Conservation (phyloP, 2,113 vertebrate species). For the Clarias magur region DNA sequence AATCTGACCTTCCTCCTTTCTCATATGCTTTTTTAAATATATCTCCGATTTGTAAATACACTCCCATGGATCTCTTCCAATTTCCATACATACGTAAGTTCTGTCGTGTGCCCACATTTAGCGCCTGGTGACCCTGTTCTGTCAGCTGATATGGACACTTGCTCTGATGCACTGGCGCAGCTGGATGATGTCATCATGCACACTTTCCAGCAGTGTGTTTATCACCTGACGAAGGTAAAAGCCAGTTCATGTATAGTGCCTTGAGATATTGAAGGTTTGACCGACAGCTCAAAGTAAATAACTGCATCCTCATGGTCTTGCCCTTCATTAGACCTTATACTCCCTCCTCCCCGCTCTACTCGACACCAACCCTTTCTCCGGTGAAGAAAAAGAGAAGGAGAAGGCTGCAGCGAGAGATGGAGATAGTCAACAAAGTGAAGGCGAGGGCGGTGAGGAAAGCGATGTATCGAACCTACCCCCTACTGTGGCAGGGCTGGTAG, state of each 20-base stretch:
- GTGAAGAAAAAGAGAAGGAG: slow-evolving; percentile 69
- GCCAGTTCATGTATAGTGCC: neutral
- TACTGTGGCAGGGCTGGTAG: slow-evolving; percentile 80
- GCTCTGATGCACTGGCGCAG: slow-evolving; percentile 87
- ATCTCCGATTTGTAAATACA: neutral
- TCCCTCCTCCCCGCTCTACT: slow-evolving; percentile 86
- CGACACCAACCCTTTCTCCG: slow-evolving; percentile 88
- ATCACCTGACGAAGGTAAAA: slow-evolving; percentile 89
- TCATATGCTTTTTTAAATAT: neutral
- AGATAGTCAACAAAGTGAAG: slow-evolving; percentile 54
- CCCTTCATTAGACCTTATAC: slow-evolving; percentile 80
- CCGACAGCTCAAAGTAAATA: neutral
- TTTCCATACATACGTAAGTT: neutral
- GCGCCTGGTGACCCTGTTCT: slow-evolving; percentile 77
- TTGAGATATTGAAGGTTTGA: neutral
- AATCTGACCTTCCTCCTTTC: neutral
- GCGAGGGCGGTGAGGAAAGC: slow-evolving; percentile 67
- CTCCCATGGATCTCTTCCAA: neutral
- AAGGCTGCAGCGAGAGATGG: slow-evolving; percentile 55
- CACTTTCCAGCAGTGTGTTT: slow-evolving; percentile 92
- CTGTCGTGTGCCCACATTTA: slow-evolving; percentile 44
- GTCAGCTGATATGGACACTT: slow-evolving; percentile 85
- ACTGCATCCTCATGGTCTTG: slow-evolving; percentile 39
- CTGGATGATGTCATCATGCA: slow-evolving; percentile 94
- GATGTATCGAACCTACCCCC: slow-evolving; percentile 77